Conservation (phyloP, 2,797 vertebrate genomes). For the Neomorphus geoffroyi region DNA sequence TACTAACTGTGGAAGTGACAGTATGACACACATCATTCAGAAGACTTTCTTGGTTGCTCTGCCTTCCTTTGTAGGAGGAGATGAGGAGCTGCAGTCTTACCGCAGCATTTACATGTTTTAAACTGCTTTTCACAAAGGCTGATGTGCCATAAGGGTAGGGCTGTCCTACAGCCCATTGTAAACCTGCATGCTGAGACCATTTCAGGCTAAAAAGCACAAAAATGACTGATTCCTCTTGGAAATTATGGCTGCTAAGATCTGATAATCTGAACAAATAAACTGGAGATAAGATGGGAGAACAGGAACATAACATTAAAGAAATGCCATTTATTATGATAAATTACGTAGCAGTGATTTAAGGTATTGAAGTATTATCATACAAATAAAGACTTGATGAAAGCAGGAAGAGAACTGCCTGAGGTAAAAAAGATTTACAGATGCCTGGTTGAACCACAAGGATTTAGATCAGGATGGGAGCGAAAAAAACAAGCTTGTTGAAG, state of each 20-base stretch:
- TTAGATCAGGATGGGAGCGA: background rate
- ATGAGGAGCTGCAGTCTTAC: background rate
- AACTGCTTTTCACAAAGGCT: background rate
- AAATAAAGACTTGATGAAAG: conserved; percentile 52
- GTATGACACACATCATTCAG: background rate
- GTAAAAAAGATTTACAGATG: conserved; percentile 30
- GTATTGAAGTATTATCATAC: conserved; percentile 10
- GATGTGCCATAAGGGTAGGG: background rate
- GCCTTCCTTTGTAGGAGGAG: background rate
- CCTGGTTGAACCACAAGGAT: conserved; percentile 7
- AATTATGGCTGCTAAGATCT: background rate
- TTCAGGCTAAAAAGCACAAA: background rate
- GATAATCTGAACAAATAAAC: background rate
- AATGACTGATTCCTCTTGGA: background rate
- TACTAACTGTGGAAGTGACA: background rate
- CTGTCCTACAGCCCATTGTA: background rate
- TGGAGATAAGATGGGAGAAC: background rate
- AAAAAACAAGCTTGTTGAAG: background rate
- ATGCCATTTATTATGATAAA: conserved; percentile 27
- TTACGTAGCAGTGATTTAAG: background rate
- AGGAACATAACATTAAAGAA: background rate
- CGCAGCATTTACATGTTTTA: background rate
- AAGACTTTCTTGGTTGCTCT: background rate
- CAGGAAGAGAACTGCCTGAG: background rate
- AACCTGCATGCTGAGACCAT: background rate